A percentile compares a stretch with the other conserved stretches of the same genome.
Conservation (phyloP, 2,113 vertebrate species). For the Aix galericulata region DNA sequence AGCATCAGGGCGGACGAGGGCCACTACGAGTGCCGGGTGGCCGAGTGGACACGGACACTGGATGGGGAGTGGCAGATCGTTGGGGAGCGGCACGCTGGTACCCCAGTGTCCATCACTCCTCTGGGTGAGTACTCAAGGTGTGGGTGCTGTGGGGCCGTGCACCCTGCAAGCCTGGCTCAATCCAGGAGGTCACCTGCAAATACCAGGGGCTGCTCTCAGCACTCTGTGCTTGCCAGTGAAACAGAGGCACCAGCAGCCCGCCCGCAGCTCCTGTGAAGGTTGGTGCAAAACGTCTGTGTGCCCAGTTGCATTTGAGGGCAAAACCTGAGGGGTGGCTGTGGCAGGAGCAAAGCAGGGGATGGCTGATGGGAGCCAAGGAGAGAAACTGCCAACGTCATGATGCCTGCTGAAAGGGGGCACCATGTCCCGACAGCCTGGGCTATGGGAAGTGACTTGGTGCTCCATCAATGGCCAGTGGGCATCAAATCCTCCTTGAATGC, state of each 20-base stretch:
- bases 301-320: fast-evolving
- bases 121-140: slow-evolving; percentile 83
- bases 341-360: not conserved
- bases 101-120: slow-evolving; percentile 85
- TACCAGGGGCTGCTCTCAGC: not conserved
- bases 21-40: slow-evolving; percentile 89
- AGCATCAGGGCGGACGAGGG: slow-evolving; percentile 89
- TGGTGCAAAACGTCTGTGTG: fast-evolving
- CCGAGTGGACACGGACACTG: slow-evolving; percentile 84
- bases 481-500: fast-evolving
- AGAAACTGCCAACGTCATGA: not conserved
- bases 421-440: fast-evolving
- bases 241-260: not conserved
- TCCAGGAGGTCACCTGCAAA: not conserved
- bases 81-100: slow-evolving; percentile 82
- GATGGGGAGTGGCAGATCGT: slow-evolving; percentile 90
- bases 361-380: not conserved
- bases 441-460: not conserved
- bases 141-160: fast-evolving
- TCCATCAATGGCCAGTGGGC: fast-evolving
- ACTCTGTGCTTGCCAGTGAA: not conserved
- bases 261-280: not conserved
- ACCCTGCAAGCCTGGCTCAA: fast-evolving
- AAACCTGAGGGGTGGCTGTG: not conserved
- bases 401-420: not conserved